Base-by-base conservation (phyloP, 2,113 vertebrate genomes). In the Neotoma lepida region DNA sequence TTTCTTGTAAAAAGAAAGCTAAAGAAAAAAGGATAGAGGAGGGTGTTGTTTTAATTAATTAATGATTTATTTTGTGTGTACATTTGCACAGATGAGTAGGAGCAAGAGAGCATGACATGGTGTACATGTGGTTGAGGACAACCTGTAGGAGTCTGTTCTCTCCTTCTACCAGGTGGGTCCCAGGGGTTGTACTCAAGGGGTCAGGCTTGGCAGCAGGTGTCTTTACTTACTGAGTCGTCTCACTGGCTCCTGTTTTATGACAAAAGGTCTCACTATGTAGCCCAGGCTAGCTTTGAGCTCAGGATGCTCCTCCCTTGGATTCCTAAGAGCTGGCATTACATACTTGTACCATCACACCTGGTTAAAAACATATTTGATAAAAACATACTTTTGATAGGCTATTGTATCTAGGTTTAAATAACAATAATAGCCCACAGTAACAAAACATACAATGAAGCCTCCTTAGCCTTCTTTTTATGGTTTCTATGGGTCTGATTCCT, bases 331-430 rank as follows among this genome's bases (percentile, higher is more conserved):
- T 87, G 24, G 49, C 22, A 28, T 87, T 56, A 71, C 14, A 56
- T 24, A 13, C 85, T 13, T 71, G 24, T 6, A n/a, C 86, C 33
- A 71, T 28, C 49, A 71, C 4, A 41, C 20, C 13, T 4, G 51
- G 64, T 10, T 66, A 86, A 82, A 56, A 66, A 46, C 30, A 61
- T 56, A 89, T 90, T 77, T 90, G 35, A 95, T 15, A 93, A n/a
- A n/a, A n/a, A 46, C 30, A 61, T 56, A 89, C 74, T 92, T 90
- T 77, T 90, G 35, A 95, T 15, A 93, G 73, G 33, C 6, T 84
- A 18, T 51, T 87, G 28, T 66, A 22, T 70, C 49, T 80, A 33
- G 22, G 46, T 77, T 70, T 56, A 82, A 91, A 88, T 63, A 87
- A 35, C 49, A 86, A 46, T 46, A 58, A 51, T 78, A 49, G 13